Evolutionary conservation across 30 jellyfish, hydroid and myxozoan genomes (phyloP).

Genomic region (Turritopsis rubra): DNA sequence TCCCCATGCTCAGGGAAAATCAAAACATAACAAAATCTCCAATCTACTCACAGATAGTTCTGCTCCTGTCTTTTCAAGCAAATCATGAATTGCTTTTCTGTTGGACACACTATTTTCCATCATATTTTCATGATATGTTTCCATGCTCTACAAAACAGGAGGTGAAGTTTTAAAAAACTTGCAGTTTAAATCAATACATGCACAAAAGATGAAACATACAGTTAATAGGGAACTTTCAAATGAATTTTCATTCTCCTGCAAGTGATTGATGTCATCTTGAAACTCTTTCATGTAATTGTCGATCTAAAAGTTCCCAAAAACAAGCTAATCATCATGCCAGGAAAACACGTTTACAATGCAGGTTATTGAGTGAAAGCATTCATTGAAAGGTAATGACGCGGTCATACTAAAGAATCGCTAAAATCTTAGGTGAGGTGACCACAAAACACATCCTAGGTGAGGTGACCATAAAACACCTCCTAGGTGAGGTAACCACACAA

Average conservation of each 20-base stretch:
- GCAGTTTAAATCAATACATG: neutral
- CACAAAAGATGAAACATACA: neutral
- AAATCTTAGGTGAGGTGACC: too few species aligned
- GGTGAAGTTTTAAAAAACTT: too few species aligned
- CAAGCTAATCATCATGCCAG: neutral
- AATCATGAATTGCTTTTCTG: neutral
- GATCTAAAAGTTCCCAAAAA: neutral
- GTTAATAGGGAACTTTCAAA: slow-evolving; percentile 9
- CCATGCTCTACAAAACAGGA: neutral
- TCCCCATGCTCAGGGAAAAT: too few species aligned
- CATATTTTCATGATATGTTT: neutral
- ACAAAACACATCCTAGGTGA: too few species aligned
- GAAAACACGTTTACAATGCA: too few species aligned
- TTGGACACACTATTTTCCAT: neutral
- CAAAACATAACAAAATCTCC: too few species aligned
- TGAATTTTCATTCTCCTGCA: neutral
- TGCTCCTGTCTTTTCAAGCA: neutral
- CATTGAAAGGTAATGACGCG: too few species aligned
- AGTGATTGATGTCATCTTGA: neutral
- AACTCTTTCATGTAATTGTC: neutral
- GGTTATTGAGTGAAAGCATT: too few species aligned
- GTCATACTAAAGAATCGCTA: too few species aligned
- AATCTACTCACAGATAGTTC: neutral
- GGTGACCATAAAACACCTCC: too few species aligned
- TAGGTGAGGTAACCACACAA: too few species aligned